A percentile compares a stretch with the other conserved stretches of the same genome.
Evolutionary conservation across 1,140 invertebrate genomes (phyloP).

Genomic region (Megalonaias nervosa): DNA sequence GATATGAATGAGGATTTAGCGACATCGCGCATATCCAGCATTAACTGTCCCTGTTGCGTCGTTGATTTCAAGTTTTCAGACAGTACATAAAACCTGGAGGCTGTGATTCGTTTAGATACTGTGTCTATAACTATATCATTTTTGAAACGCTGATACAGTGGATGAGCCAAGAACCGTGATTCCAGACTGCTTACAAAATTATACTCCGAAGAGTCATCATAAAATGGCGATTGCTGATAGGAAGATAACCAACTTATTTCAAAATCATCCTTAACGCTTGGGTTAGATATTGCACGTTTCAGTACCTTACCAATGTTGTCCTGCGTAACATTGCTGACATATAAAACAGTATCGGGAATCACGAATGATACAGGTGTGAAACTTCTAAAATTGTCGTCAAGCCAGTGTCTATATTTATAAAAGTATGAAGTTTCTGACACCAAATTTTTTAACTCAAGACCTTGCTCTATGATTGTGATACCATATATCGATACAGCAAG

Average conservation of each 20-base stretch:
- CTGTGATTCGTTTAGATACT: constrained; percentile 84
- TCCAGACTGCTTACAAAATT: constrained; percentile 22
- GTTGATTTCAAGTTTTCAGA: constrained; percentile 34
- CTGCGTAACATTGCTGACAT: constrained; percentile 11
- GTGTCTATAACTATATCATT: constrained; percentile 90
- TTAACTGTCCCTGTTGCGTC: constrained; percentile 42
- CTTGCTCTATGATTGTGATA: constrained; percentile 86
- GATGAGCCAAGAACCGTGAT: constrained; percentile 73
- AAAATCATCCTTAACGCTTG: constrained; percentile 17
- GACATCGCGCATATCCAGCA: constrained; percentile 50
- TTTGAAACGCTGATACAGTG: constrained; percentile 71
- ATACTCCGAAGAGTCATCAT: constrained; percentile 9
- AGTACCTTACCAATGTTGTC: constrained; percentile 21
- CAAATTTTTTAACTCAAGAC: constrained; percentile 79
- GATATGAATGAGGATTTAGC: constrained; percentile 43
- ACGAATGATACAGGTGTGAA: constrained; percentile 30
- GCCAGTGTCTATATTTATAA: constrained; percentile 21
- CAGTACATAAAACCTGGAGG: constrained; percentile 50
- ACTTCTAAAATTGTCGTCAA: constrained; percentile 26
- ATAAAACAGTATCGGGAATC: constrained; percentile 10
- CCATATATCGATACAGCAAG: constrained; percentile 90
- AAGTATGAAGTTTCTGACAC: constrained; percentile 65
- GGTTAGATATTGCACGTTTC: constrained; percentile 4
- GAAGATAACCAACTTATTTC: constrained; percentile 33
- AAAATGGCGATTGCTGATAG: constrained; percentile 12